Evolutionary conservation across 2,113 vertebrate species (phyloP), one percentile per base, ranked within the genome.

Genomic region (Rhadina sibilatrix): DNA sequence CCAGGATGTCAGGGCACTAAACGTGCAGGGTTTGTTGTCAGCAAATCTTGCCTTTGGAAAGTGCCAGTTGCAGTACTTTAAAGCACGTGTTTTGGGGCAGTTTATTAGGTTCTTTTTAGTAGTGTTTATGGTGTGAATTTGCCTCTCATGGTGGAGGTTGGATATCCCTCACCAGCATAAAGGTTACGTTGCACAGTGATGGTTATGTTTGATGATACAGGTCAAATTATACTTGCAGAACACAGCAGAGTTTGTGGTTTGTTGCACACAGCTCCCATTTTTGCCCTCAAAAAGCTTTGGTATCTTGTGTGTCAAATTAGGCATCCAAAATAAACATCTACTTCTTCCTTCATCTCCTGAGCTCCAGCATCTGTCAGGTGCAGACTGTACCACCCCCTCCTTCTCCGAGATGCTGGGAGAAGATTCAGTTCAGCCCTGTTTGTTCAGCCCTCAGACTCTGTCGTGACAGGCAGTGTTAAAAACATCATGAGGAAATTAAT

Each of bases 401-500:
- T 83, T 61, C 71, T 60, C 71, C 0, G 15, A 78, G 77, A 27
- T 35, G 21, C 57, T 27, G 9, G 68, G 42, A 54, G 87, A 49
- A 72, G 74, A 53, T 82, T 75, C 49, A 31, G 10, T 20, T 75
- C 64, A 64, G 47, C 57, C 50, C 66, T 54, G 68, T 68, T 86
- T 89, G 69, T 44, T 90, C 89, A 92, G 93, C 89, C 60, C 77
- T 94, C 52, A 87, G 94, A 66, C 86, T 76, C 54, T 76, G 81
- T 84, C 33, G 4, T 92, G 94, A 79, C 84, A 89, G 91, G 87
- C 77, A 33, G 74, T 4, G 61, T 66, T 92, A 87, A 76, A 92
- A 76, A 90, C 88, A 92, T 92, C 74, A 68, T 20, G 59, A 92
- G 88, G 89, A 91, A 94, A 94, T 96, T 75, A 95, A 89, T 89